Percentiles rank a stretch among this genome's conserved stretches.
phyloP scores from a whole-genome alignment of 2,797 vertebrate genomes.

The Oophaga sylvatica region DNA sequence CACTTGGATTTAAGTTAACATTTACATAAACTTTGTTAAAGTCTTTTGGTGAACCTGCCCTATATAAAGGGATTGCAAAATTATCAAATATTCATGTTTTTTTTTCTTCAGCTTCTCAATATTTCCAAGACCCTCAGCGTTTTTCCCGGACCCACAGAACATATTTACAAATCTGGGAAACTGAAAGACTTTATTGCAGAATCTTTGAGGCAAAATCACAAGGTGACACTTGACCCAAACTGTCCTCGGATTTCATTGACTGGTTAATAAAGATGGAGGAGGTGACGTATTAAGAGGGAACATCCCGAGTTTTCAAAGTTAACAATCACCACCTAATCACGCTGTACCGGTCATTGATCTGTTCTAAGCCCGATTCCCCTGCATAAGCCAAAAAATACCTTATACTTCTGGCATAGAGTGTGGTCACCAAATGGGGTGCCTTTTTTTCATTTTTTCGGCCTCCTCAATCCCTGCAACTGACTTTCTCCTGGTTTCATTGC shows the following conservation, averaged over 20 bases:
- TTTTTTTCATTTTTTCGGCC: no score
- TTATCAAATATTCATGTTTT: background rate
- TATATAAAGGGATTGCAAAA: no score
- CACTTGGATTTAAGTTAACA: constrained; percentile 24
- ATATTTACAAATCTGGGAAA: constrained; percentile 72
- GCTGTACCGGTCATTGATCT: no score
- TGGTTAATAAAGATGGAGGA: constrained; percentile 40
- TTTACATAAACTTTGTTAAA: no score
- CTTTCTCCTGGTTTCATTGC: no score
- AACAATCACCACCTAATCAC: no score
- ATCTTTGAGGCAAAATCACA: constrained; percentile 8
- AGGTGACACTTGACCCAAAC: constrained; percentile 2
- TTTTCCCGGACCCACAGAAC: constrained; percentile 75
- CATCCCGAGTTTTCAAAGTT: no score
- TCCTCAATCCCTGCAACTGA: no score
- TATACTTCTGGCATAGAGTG: no score
- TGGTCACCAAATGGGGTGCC: no score
- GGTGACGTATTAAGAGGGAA: background rate
- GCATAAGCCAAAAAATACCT: background rate
- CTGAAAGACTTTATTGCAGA: constrained; percentile 70
- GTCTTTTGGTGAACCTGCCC: no score
- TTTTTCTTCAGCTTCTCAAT: constrained; percentile 71
- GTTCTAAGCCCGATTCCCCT: no score
- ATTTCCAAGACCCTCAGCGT: constrained; percentile 69
- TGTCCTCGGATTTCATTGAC: constrained; percentile 1